phyloP scores from a whole-genome alignment of 2,797 vertebrate genomes.

The Diplodus sargus region DNA sequence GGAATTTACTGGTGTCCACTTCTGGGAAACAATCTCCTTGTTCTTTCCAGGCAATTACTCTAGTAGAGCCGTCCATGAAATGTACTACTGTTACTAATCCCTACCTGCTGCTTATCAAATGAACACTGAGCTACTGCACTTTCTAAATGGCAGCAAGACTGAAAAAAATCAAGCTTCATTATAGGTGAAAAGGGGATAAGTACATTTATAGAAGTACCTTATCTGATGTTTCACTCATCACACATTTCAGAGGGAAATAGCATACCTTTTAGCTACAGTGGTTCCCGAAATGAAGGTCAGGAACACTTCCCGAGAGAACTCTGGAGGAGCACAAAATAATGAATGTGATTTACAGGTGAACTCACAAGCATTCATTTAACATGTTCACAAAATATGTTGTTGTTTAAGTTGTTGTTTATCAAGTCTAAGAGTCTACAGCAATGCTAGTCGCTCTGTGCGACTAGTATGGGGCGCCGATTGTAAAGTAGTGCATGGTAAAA shows the following conservation, averaged over 20 bases:
- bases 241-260: not conserved
- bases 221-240: not conserved
- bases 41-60: constrained; percentile 65
- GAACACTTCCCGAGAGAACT: not conserved
- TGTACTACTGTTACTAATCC: constrained; percentile 45
- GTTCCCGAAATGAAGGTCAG: not conserved
- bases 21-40: constrained; percentile 47
- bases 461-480: too few species aligned
- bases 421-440: not conserved
- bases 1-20: constrained; percentile 38
- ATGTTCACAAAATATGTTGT: not conserved
- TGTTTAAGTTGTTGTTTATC: too few species aligned
- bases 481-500: too few species aligned
- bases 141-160: not conserved
- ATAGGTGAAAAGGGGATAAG: not conserved
- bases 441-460: not conserved
- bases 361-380: not conserved
- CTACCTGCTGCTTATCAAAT: constrained; percentile 40
- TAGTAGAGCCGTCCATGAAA: constrained; percentile 54
- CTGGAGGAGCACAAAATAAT: not conserved
- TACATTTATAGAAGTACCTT: not conserved
- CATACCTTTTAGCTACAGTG: not conserved
- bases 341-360: not conserved
- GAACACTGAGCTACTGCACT: not conserved
- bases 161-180: not conserved